A percentile compares a stretch with the other conserved stretches of the same genome.
Evolutionary conservation across 2,797 vertebrate species (phyloP).

Genomic region (Thunnus albacares): DNA sequence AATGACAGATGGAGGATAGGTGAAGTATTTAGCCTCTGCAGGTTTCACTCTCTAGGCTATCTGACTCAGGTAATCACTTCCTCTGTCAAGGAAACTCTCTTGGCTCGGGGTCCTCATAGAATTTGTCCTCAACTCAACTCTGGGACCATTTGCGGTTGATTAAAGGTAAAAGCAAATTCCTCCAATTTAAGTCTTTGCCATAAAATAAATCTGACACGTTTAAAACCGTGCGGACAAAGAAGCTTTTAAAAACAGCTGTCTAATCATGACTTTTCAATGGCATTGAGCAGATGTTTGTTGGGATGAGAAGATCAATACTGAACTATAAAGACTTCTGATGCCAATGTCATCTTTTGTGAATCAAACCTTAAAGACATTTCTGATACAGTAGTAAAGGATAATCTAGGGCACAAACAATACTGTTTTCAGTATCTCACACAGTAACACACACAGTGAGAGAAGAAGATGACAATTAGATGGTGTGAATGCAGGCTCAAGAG

Average conservation of each 20-base stretch:
- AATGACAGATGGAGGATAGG: conserved; percentile 69
- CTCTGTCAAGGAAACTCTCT: conserved; percentile 37
- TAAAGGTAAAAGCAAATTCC: conserved; percentile 32
- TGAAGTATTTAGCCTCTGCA: conserved; percentile 72
- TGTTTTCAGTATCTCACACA: not conserved
- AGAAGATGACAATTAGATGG: not conserved
- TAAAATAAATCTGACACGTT: conserved; percentile 10
- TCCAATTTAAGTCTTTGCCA: conserved; percentile 19
- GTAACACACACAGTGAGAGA: not conserved
- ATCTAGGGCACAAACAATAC: not conserved
- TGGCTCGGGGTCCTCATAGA: conserved; percentile 24
- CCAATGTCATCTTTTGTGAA: not conserved
- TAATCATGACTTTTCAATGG: conserved; percentile 9
- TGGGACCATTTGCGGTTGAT: conserved; percentile 18
- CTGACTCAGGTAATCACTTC: conserved; percentile 52
- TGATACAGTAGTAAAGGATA: not conserved
- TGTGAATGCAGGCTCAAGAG: not conserved
- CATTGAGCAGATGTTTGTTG: not conserved
- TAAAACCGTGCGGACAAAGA: conserved; percentile 2
- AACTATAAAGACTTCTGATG: not conserved
- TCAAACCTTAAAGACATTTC: not conserved
- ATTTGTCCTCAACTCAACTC: conserved; percentile 8
- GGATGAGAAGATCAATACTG: not conserved
- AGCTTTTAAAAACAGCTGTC: conserved; percentile 1
- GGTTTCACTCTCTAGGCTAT: conserved; percentile 59